phyloP scores from a whole-genome alignment of 2,113 vertebrate genomes.

The Clarias magur region DNA sequence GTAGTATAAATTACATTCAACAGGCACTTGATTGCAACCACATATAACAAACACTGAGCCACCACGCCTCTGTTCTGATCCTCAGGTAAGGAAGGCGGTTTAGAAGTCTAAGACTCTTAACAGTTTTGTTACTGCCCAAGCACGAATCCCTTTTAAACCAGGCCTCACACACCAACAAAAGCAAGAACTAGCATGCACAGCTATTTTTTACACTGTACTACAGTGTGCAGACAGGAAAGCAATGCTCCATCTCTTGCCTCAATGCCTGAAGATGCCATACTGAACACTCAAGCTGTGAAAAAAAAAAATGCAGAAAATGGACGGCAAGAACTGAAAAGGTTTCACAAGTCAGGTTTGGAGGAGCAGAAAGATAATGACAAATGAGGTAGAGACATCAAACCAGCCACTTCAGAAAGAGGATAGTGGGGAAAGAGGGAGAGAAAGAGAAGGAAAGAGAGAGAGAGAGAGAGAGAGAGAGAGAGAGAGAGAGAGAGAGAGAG shows the following conservation, averaged over 20 bases:
- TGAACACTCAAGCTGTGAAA: slow-evolving; percentile 40
- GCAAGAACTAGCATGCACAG: slow-evolving; percentile 64
- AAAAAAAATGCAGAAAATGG: slow-evolving; percentile 59
- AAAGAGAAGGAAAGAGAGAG: background rate
- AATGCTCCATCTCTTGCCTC: slow-evolving; percentile 51
- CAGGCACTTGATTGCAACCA: slow-evolving; percentile 76
- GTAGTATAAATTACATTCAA: slow-evolving; percentile 33
- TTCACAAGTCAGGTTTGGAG: slow-evolving; percentile 11
- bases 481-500: slow-evolving; percentile 36
- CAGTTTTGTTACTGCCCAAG: slow-evolving; percentile 10
- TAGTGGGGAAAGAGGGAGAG: background rate
- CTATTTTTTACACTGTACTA: slow-evolving; percentile 60
- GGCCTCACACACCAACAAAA: slow-evolving; percentile 52
- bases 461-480: slow-evolving; percentile 21
- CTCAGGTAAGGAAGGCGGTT: slow-evolving; percentile 58
- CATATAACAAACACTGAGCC: slow-evolving; percentile 62
- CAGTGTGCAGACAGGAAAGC: slow-evolving; percentile 55
- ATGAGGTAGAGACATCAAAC: slow-evolving; percentile 53
- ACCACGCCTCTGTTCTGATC: slow-evolving; percentile 57
- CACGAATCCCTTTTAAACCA: slow-evolving; percentile 34
- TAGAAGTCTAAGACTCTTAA: slow-evolving; percentile 34
- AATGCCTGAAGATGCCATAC: slow-evolving; percentile 56
- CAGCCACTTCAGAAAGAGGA: slow-evolving; percentile 42
- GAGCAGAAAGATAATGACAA: slow-evolving; percentile 41
- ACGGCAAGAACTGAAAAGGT: slow-evolving; percentile 15